phyloP scores from a whole-genome alignment of 2,888 invertebrate genomes.

The Thera britannica region DNA sequence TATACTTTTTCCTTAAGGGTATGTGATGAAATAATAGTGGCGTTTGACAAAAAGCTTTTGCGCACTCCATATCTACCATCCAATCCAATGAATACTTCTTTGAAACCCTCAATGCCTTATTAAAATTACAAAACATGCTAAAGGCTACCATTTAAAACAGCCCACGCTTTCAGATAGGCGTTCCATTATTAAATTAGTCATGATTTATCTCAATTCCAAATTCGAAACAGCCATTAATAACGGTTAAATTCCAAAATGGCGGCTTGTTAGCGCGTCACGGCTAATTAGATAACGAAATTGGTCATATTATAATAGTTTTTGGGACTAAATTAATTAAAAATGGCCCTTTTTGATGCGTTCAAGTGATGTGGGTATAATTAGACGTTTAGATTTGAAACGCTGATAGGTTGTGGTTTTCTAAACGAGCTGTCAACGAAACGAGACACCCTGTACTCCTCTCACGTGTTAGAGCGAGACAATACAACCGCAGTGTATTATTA shows the following conservation, averaged over 20 bases:
- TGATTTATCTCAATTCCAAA: conserved; percentile 70
- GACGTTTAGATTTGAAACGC: conserved; percentile 77
- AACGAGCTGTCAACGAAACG: conserved; percentile 75
- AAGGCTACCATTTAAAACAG: conserved; percentile 36
- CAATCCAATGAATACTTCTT: conserved; percentile 8
- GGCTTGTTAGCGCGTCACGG: conserved; percentile 77
- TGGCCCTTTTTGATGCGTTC: conserved; percentile 75
- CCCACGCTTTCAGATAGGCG: conserved; percentile 42
- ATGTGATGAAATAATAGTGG: too few species aligned
- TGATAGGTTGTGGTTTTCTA: conserved; percentile 72
- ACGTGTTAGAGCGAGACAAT: conserved; percentile 53
- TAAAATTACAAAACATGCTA: conserved; percentile 32
- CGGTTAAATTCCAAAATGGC: conserved; percentile 70
- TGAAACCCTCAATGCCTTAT: conserved; percentile 15
- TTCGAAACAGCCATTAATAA: conserved; percentile 64
- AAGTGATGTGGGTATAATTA: conserved; percentile 84
- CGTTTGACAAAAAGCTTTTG: neutral
- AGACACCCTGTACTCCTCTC: conserved; percentile 47
- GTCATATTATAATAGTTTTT: conserved; percentile 81
- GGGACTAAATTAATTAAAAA: conserved; percentile 83
- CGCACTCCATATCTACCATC: neutral
- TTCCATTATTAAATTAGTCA: conserved; percentile 51
- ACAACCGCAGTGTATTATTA: conserved; percentile 69
- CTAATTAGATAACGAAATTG: conserved; percentile 83
- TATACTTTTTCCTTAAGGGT: too few species aligned